Conservation (phyloP, 2,113 vertebrate genomes). For the Poicephalus meyeri region DNA sequence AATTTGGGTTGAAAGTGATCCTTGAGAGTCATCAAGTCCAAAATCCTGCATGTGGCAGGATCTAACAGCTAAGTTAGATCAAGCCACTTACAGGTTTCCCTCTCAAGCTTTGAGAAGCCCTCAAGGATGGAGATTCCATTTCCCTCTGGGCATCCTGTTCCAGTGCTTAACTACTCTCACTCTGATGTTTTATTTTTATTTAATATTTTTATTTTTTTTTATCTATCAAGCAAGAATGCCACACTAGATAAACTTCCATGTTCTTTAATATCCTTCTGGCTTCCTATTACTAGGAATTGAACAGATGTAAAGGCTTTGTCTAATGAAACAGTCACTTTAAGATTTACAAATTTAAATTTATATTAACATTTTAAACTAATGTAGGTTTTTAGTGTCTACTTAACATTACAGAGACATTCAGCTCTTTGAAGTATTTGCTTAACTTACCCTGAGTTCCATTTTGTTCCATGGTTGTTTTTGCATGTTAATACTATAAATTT, state of each 20-base stretch:
- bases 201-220: background rate
- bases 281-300: background rate
- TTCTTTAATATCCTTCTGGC: background rate
- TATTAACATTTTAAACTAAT: background rate
- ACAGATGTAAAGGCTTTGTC: background rate
- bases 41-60: background rate
- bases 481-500: slow-evolving; percentile 92
- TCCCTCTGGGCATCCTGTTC: background rate
- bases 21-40: background rate
- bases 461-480: slow-evolving; percentile 99
- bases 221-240: background rate
- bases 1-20: background rate
- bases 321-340: background rate
- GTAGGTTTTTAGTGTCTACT: background rate
- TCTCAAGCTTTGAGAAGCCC: background rate
- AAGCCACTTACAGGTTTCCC: background rate
- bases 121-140: background rate
- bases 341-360: background rate
- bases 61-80: too few species aligned
- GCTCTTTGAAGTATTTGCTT: background rate
- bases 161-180: background rate
- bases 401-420: background rate
- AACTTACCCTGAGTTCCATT: slow-evolving; percentile 93
- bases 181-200: background rate
- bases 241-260: background rate